Evolutionary conservation across 1,140 invertebrate species (phyloP).

Genomic region (Zaprionus davidi): DNA sequence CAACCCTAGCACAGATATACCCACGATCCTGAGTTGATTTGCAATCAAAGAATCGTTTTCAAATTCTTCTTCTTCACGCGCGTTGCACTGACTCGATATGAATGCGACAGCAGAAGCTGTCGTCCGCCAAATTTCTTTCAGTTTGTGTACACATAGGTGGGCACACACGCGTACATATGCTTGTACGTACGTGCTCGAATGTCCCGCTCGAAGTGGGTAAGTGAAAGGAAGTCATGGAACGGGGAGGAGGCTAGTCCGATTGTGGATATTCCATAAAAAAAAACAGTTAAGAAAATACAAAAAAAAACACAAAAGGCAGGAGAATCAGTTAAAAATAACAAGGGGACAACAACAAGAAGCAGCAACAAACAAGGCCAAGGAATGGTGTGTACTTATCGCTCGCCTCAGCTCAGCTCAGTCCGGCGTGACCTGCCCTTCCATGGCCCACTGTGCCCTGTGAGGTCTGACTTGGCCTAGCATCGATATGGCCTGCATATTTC

Average conservation of each 20-base stretch:
- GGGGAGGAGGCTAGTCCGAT: constrained; percentile 24
- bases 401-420: neutral
- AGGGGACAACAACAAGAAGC: constrained; percentile 16
- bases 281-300: constrained; percentile 10
- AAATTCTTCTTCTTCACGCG: neutral
- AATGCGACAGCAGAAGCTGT: neutral
- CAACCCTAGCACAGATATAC: neutral
- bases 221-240: neutral
- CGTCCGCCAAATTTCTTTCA: neutral
- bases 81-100: neutral
- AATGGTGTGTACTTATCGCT: constrained; percentile 31
- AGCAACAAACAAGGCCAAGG: constrained; percentile 35
- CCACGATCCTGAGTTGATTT: neutral
- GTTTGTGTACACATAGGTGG: neutral
- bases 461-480: constrained; percentile 9
- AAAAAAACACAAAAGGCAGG: constrained; percentile 4
- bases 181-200: neutral
- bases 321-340: constrained; percentile 61
- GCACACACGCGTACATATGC: neutral
- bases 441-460: neutral
- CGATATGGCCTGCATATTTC: constrained; percentile 40
- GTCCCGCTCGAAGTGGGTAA: neutral
- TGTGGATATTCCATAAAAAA: constrained; percentile 56
- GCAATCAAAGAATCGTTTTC: neutral
- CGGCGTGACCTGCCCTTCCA: constrained; percentile 10